Conservation (phyloP, 1,140 invertebrate species). For the Euwallacea fornicatus region DNA sequence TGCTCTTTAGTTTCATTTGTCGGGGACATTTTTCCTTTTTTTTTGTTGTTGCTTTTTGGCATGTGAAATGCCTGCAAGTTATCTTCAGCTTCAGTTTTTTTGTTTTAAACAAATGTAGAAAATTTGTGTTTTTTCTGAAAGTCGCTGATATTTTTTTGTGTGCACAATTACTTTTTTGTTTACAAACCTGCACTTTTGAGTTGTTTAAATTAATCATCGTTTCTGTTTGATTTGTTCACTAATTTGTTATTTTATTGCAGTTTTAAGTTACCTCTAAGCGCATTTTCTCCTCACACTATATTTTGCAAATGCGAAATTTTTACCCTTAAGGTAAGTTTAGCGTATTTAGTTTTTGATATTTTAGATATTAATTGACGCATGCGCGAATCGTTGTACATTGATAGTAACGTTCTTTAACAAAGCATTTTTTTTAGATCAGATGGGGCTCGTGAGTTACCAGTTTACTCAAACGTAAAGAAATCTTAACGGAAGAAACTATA, state of each 20-base stretch:
- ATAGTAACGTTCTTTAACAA: background rate
- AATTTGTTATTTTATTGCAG: slow-evolving; percentile 50
- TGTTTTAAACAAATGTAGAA: too few relatives aligned
- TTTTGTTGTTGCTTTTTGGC: too few relatives aligned
- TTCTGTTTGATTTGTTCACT: slow-evolving; percentile 45
- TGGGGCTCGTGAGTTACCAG: slow-evolving; percentile 41
- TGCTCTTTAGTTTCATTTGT: background rate
- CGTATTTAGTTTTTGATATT: too few relatives aligned
- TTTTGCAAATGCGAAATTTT: slow-evolving; percentile 41
- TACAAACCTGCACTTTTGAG: background rate
- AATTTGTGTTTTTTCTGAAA: too few relatives aligned
- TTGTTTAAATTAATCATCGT: slow-evolving; percentile 21
- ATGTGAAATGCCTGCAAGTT: too few relatives aligned
- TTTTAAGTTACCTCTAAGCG: slow-evolving; percentile 54
- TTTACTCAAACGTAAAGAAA: slow-evolving; percentile 42
- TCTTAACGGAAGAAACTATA: background rate
- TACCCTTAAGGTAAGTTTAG: slow-evolving; percentile 37
- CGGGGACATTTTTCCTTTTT: background rate
- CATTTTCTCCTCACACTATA: slow-evolving; percentile 43
- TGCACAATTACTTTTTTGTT: background rate
- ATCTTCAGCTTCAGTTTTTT: too few relatives aligned
- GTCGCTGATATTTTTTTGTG: background rate
- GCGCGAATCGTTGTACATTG: too few relatives aligned
- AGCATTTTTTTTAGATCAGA: slow-evolving; percentile 35
- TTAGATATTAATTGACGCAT: too few relatives aligned